phyloP scores from a whole-genome alignment of 2,888 invertebrate genomes.

The Hybos culiciformis region DNA sequence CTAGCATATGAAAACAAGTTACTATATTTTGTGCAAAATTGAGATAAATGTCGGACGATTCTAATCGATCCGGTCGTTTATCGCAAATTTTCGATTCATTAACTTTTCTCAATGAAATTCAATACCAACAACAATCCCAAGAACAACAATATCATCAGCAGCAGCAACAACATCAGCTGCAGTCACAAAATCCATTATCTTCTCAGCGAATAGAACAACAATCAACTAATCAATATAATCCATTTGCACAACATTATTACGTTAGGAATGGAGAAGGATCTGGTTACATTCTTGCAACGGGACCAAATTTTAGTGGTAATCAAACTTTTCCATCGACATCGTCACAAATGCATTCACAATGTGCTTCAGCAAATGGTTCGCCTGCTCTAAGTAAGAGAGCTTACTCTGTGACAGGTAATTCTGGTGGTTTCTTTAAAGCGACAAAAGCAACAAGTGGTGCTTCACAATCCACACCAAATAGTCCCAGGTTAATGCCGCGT shows the following conservation, averaged over 20 bases:
- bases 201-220: constrained; percentile 1
- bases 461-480: constrained; percentile 53
- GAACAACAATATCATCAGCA: constrained; percentile 7
- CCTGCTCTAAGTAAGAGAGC: constrained; percentile 30
- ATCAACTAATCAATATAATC: not conserved
- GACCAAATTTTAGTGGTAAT: constrained; percentile 11
- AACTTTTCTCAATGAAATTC: constrained; percentile 55
- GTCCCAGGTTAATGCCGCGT: constrained; percentile 54
- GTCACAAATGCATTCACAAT: constrained; percentile 20
- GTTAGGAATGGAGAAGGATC: constrained; percentile 23
- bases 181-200: not conserved
- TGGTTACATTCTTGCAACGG: constrained; percentile 13
- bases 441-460: constrained; percentile 5
- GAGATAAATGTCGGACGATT: constrained; percentile 50
- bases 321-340: constrained; percentile 32
- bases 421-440: constrained; percentile 10
- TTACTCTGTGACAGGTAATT: constrained; percentile 30
- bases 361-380: constrained; percentile 27
- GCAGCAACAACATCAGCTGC: constrained; percentile 10
- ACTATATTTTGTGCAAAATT: too few relatives aligned
- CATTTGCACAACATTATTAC: constrained; percentile 17
- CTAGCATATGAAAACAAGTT: too few relatives aligned
- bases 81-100: constrained; percentile 75
- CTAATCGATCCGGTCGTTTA: constrained; percentile 51
- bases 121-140: constrained; percentile 32